phyloP scores from a whole-genome alignment of 2,113 vertebrate species.

The Rhipidura dahli region DNA sequence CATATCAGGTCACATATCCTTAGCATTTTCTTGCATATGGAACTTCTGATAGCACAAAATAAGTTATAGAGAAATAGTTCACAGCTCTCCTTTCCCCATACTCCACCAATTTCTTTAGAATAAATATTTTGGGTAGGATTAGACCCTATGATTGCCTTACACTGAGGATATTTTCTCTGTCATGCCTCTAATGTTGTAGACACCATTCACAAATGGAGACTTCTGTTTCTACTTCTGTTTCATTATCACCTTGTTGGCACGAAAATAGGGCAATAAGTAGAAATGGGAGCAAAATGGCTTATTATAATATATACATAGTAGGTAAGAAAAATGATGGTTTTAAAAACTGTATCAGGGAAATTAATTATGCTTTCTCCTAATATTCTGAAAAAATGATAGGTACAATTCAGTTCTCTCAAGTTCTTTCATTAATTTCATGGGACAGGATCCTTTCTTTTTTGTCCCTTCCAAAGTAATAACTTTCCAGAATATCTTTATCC shows the following conservation, averaged over 20 bases:
- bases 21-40: not conserved
- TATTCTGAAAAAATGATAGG: not conserved
- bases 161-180: not conserved
- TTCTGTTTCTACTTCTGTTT: not conserved
- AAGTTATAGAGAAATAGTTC: not conserved
- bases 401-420: not conserved
- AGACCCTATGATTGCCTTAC: not conserved
- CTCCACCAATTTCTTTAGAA: not conserved
- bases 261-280: not conserved
- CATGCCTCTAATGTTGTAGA: not conserved
- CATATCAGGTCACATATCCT: not conserved
- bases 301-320: not conserved
- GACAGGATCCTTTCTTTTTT: not conserved
- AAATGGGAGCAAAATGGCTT: not conserved
- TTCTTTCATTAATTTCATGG: not conserved
- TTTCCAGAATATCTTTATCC: not conserved
- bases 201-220: not conserved
- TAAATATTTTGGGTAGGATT: not conserved
- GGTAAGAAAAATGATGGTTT: not conserved
- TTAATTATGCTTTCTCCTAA: not conserved
- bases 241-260: not conserved
- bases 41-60: not conserved
- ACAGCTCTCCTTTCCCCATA: not conserved
- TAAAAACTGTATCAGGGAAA: not conserved
- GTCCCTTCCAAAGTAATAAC: not conserved